Base-by-base conservation (phyloP, 2,113 vertebrate genomes). In the Beaufortia kweichowensis region DNA sequence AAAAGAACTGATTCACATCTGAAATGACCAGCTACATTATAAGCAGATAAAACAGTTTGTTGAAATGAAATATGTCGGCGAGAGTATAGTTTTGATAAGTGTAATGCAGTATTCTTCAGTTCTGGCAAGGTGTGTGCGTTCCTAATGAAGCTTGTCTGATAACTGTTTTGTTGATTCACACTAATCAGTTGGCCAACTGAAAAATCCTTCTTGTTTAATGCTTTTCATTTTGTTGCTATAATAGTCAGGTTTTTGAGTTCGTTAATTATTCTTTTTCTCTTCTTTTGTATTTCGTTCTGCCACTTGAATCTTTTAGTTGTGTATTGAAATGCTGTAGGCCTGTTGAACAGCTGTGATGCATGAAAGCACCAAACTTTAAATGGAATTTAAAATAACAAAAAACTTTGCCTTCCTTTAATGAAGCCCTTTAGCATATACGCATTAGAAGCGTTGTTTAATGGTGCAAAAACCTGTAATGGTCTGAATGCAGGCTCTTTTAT, bases 361-460 rank as follows among this genome's bases (percentile, higher is more conserved):
- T 74, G 39, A 74, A 61, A 74, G 71, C 35, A 21, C 57, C 39
- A 74, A 61, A 72, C 69, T 43, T 59, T 72, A 59, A 72, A 59
- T 43, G 55, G 59, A 65, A 29, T 39, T 43, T 55, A 68, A 72
- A 57, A n/a, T 5, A 55, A 78, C 46, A 8, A 48, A 29, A 61
- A 61, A 43, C 33, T 28, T 64, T 64, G 12, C 48, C 57, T 23
- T 15, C 23, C 64, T 43, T 60, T 70, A 33, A 75, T 72, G 61
- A 56, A 56, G 26, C 28, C 48, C 33, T 79, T 62, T 55, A 43
- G 31, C 19, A 53, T 39, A 48, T 23, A 26, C 11, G 19, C 29
- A 46, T 33, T 53, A 72, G 57, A 57, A 39, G 5, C 17, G 59
- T 61, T 33, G 19, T 39, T 43, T 46, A 72, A 69, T 72, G 60